phyloP scores from a whole-genome alignment of 2,797 vertebrate species.

The Acipenser oxyrinchus region DNA sequence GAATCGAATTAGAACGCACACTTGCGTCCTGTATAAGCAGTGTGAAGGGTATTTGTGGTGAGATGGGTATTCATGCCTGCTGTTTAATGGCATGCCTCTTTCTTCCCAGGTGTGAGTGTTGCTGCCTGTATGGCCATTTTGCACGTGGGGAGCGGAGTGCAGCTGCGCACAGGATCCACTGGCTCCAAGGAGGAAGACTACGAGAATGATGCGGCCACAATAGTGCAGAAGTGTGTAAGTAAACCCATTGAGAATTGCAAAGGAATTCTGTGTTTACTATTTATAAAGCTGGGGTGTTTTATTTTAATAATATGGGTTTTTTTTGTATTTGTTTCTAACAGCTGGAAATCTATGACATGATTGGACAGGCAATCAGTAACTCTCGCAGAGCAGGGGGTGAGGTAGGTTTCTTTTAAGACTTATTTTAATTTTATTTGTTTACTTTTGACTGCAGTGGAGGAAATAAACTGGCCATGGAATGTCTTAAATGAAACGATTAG shows the following conservation, averaged over 20 bases:
- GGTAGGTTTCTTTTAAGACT: slow-evolving; percentile 51
- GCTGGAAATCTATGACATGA: slow-evolving; percentile 99
- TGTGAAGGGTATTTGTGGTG: no score
- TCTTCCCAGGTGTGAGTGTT: slow-evolving; percentile 84
- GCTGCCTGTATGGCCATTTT: slow-evolving; percentile 98
- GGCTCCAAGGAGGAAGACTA: slow-evolving; percentile 97
- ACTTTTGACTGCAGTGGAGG: no score
- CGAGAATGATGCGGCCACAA: slow-evolving; percentile 93
- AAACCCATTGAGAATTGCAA: not conserved
- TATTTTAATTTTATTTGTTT: not conserved
- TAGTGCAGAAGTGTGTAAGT: slow-evolving; percentile 98
- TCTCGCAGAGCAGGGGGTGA: slow-evolving; percentile 93
- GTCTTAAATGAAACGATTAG: no score
- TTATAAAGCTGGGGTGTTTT: no score
- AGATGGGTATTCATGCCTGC: no score
- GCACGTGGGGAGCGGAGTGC: slow-evolving; percentile 86
- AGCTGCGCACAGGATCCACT: slow-evolving; percentile 85
- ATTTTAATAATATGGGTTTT: not conserved
- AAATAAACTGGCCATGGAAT: no score
- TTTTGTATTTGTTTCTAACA: slow-evolving; percentile 42
- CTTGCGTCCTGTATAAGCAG: no score
- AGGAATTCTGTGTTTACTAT: no score
- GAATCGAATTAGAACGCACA: no score
- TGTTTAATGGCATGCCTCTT: not conserved
- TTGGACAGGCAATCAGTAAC: slow-evolving; percentile 90